phyloP scores from a whole-genome alignment of 2,797 vertebrate genomes.

The Rhyacichthys aspro region DNA sequence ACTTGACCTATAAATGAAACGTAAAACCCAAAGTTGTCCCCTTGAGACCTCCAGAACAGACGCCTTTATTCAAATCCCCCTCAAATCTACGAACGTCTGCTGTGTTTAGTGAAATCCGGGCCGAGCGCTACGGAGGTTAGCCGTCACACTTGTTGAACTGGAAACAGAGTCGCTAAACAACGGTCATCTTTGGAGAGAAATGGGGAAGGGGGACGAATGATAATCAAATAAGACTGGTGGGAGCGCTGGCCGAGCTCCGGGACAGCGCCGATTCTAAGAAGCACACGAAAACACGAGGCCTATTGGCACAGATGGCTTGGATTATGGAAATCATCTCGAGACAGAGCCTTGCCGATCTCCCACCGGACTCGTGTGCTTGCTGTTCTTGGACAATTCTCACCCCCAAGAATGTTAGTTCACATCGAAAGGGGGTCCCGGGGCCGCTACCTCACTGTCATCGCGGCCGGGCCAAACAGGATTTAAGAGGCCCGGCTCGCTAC shows the following conservation, averaged over 20 bases:
- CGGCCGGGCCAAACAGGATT: slow-evolving; percentile 52
- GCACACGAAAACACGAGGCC: slow-evolving; percentile 70
- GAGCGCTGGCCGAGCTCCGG: slow-evolving; percentile 41
- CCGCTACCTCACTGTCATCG: slow-evolving; percentile 63
- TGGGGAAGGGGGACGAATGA: slow-evolving; percentile 35
- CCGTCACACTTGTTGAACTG: slow-evolving; percentile 45
- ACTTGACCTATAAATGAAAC: slow-evolving; percentile 9
- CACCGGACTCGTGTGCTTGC: slow-evolving; percentile 74
- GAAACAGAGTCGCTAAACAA: slow-evolving; percentile 40
- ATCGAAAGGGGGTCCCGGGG: slow-evolving; percentile 22
- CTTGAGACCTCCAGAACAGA: slow-evolving; percentile 3
- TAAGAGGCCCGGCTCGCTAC: slow-evolving; percentile 28
- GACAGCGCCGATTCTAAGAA: slow-evolving; percentile 52
- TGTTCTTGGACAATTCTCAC: slow-evolving; percentile 78
- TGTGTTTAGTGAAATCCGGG: slow-evolving; percentile 18
- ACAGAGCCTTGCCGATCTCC: slow-evolving; percentile 72
- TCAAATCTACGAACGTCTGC: slow-evolving; percentile 2
- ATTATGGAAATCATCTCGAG: slow-evolving; percentile 78
- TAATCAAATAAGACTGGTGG: slow-evolving; percentile 63
- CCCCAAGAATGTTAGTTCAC: slow-evolving; percentile 72
- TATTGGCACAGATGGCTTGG: slow-evolving; percentile 83
- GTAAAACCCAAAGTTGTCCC: slow-evolving; percentile 8
- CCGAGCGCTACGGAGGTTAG: slow-evolving; percentile 15
- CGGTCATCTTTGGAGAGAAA: slow-evolving; percentile 44
- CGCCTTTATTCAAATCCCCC: neutral